These are phyloP conservation scores for Himalopsyche anomala DNA, from an alignment of 2,888 invertebrate species.

Conservation along the genomic window DNA sequence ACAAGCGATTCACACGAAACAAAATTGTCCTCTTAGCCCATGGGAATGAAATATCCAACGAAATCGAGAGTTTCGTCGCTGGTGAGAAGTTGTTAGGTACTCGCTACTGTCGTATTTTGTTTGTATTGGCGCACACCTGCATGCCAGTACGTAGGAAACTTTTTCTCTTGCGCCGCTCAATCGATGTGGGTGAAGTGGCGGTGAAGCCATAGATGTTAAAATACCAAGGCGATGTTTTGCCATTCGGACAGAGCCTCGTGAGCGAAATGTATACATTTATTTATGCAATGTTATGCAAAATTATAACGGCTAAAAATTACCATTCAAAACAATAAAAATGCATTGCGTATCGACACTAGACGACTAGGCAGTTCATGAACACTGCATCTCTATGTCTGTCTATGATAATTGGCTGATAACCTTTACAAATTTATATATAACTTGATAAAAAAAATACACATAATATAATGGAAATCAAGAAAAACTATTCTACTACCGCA, in stretches of 20 bases:
- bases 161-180: slow-evolving; percentile 44
- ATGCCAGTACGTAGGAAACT: not conserved
- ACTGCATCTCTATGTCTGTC: too few relatives aligned
- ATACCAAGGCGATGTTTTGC: slow-evolving; percentile 38
- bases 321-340: not conserved
- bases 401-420: too few relatives aligned
- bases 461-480: too few relatives aligned
- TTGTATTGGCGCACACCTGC: slow-evolving; percentile 43
- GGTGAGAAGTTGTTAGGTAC: slow-evolving; percentile 41
- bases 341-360: not conserved
- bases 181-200: slow-evolving; percentile 47
- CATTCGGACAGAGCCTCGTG: slow-evolving; percentile 37
- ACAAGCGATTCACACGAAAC: slow-evolving; percentile 53
- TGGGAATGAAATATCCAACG: slow-evolving; percentile 57
- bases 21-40: slow-evolving; percentile 57
- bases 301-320: not conserved
- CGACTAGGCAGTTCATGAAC: too few relatives aligned
- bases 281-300: slow-evolving; percentile 17
- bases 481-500: too few relatives aligned
- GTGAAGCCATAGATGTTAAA: slow-evolving; percentile 35
- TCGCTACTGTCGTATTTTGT: slow-evolving; percentile 31
- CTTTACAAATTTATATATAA: too few relatives aligned
- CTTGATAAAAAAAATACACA: too few relatives aligned
- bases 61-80: slow-evolving; percentile 60
- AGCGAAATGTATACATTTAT: not conserved